Conservation (phyloP, 2,113 vertebrate species). For the Anas platyrhynchos region DNA sequence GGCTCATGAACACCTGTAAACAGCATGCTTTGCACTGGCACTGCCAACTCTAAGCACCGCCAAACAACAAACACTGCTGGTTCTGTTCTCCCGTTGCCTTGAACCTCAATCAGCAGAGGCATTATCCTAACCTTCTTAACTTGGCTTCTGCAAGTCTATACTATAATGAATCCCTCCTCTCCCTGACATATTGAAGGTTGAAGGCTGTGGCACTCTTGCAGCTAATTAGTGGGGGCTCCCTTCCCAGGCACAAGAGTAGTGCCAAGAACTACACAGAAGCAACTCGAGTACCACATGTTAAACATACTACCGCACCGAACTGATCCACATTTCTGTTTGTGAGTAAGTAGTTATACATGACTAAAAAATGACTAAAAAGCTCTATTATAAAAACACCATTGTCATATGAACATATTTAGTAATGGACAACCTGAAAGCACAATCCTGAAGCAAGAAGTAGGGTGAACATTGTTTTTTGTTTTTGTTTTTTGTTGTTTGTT, state of each 20-base stretch:
- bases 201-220: slow-evolving; percentile 58
- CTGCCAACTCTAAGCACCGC: slow-evolving; percentile 25
- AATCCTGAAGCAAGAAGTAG: background rate
- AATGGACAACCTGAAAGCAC: background rate
- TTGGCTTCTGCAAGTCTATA: slow-evolving; percentile 37
- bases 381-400: slow-evolving; percentile 4
- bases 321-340: slow-evolving; percentile 5
- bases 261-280: slow-evolving; percentile 58
- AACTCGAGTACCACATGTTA: slow-evolving; percentile 51
- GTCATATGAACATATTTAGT: background rate
- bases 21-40: slow-evolving; percentile 41
- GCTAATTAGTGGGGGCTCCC: slow-evolving; percentile 55
- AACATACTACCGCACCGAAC: slow-evolving; percentile 26
- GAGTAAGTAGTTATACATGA: background rate
- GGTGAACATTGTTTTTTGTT: background rate
- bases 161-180: slow-evolving; percentile 51
- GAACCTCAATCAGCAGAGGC: slow-evolving; percentile 24
- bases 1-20: slow-evolving; percentile 61
- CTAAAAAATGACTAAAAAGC: slow-evolving; percentile 14
- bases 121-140: slow-evolving; percentile 44
- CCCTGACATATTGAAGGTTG: slow-evolving; percentile 59
- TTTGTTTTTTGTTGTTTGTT: no score
- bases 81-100: slow-evolving; percentile 27
- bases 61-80: slow-evolving; percentile 50
- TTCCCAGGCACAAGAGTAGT: slow-evolving; percentile 20